Evolutionary conservation across 2,888 invertebrate genomes (phyloP), one percentile per base, ranked within the genome.

Genomic region (Parelbella ahira): DNA sequence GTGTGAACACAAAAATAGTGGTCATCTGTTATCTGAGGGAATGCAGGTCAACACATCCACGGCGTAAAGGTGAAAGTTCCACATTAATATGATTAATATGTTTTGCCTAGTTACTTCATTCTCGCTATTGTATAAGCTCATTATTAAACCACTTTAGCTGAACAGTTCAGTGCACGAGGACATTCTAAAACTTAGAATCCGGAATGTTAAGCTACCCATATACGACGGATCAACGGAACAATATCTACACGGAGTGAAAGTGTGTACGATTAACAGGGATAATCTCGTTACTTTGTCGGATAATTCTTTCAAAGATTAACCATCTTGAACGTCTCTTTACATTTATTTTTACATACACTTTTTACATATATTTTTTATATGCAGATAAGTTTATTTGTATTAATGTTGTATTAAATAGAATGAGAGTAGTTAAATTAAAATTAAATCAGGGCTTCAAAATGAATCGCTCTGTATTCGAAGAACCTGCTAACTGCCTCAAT

Each of bases 111-210:
- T 39, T 39, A 32, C 39, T 39, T 24, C 30, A 39, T 30, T 19
- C 38, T 24, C 30, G 11, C 38, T 32, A 39, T 39, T 39, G 38
- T 39, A 39, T 39, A 39, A 39, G 30, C 24, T n/a, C 6, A 15
- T 44, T 34, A 43, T 47, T 39, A 32, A 48, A 41, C 27, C 36
- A n/a, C 39, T 46, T 46, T 29, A 32, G 32, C 33, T 43, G 37
- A 28, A 27, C 37, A 41, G 36, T 41, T 38, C 33, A 36, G 25
- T 23, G 34, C 3, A 7, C 19, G 11, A 6, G 12, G 12, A 10
- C 11, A 8, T 11, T 15, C 21, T 27, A 7, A 13, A 12, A 23
- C 12, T 13, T 24, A 13, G 33, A 33, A 8, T 21, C 33, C 9
- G 20, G 9, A 12, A 27, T 27, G 37, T 19, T 29, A 38, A 38